Base-by-base conservation (phyloP, 1,140 invertebrate species). In the Medauroidea extradentata region DNA sequence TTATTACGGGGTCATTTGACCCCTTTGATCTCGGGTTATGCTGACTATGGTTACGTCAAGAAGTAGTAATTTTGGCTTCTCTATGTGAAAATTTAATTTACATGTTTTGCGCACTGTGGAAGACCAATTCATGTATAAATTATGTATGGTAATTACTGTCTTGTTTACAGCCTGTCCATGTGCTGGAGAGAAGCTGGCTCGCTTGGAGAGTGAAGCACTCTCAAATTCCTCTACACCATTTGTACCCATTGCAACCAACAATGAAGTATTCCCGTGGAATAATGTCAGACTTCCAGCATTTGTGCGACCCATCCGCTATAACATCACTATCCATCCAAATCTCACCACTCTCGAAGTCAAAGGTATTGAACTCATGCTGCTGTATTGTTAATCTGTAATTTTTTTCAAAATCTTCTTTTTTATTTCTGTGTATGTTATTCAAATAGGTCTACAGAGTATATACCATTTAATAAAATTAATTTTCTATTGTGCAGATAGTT, bases 291-390 rank as follows among this genome's bases (percentile, higher is more conserved):
- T 98, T 63, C 96, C 96, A 4, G 81, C 79, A 38, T 86, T 86
- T 69, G 81, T 89, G 21, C 83, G 85, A 68, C 95, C 95, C 23
- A 79, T 86, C 61, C 84, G 89, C 61, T 98, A 98, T 71, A 89
- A 89, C 68, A 83, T 98, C 23, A 89, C 87, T 69, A 86, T 98
- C 57, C 93, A 96, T 79, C 94, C 95, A 46, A 96, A 98, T 77
- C 78, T 98, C 19, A 94, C 93, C 19, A 93, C 90, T 29, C 82
- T 91, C 46, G 88, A 90, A 73, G 84, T 95, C 42, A 89, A 88
- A 83, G 92, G 91, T 93, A 71, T 76, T 64, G 42, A n/a, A 25
- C 19, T n/a, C n/a, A n/a, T n/a, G n/a, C n/a, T n/a, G n/a, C n/a
- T n/a, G n/a, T n/a, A n/a, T n/a, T n/a, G n/a, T n/a, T n/a, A n/a